Conservation (phyloP, 92 coral and sea anemone species). For the Chrysogorgia sp. region DNA sequence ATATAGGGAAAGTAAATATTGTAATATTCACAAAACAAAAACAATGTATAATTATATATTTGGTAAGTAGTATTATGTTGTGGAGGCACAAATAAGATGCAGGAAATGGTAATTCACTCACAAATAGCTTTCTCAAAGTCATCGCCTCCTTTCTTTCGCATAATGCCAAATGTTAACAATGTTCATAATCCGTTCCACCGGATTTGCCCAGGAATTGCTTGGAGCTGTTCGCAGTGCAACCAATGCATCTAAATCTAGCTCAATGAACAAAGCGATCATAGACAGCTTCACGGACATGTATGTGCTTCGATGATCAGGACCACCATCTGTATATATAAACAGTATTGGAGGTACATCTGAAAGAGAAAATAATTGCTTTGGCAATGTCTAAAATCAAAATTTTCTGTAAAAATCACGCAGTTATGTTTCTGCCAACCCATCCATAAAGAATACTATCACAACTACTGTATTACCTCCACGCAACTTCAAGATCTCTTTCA, state of each 20-base stretch:
- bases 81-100: too few relatives aligned
- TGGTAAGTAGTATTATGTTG: too few relatives aligned
- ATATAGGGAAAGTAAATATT: neutral
- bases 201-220: slow-evolving; percentile 52
- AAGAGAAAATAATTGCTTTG: too few relatives aligned
- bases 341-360: slow-evolving; percentile 29
- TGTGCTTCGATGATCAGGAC: slow-evolving; percentile 48
- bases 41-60: neutral
- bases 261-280: slow-evolving; percentile 26
- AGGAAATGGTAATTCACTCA: neutral
- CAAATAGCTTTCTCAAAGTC: slow-evolving; percentile 9
- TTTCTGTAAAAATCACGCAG: too few relatives aligned
- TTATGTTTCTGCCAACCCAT: neutral
- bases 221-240: slow-evolving; percentile 48
- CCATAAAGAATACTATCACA: neutral
- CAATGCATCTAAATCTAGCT: slow-evolving; percentile 41
- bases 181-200: slow-evolving; percentile 55
- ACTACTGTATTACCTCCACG: neutral
- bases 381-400: too few relatives aligned
- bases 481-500: slow-evolving; percentile 5
- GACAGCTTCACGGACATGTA: slow-evolving; percentile 45
- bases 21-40: neutral
- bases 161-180: slow-evolving; percentile 47
- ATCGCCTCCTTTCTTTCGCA: slow-evolving; percentile 46
- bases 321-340: slow-evolving; percentile 53